phyloP scores from a whole-genome alignment of 2,113 vertebrate species.

The Cettia cetti region DNA sequence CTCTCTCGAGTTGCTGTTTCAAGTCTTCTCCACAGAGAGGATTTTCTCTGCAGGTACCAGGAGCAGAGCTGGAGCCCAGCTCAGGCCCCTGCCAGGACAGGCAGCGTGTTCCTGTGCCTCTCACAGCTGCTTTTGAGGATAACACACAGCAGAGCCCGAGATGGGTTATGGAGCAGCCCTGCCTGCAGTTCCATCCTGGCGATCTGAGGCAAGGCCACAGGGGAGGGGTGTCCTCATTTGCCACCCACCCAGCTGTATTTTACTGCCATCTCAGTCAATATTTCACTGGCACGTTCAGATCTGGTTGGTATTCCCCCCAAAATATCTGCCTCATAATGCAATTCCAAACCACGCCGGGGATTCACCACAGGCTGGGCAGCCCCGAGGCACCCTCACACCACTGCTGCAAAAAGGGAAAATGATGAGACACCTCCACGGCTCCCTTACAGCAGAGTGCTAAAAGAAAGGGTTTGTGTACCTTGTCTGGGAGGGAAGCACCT shows the following conservation, averaged over 20 bases:
- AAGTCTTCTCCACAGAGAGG: rapidly evolving
- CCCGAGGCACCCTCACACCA: neutral
- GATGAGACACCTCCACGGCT: neutral
- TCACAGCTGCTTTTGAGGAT: neutral
- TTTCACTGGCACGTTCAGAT: neutral
- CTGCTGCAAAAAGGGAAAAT: neutral
- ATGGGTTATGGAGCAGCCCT: neutral
- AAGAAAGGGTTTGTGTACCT: constrained; percentile 39
- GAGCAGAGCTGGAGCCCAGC: neutral
- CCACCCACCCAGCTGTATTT: neutral
- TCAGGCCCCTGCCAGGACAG: neutral
- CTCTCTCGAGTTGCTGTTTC: neutral
- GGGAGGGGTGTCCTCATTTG: neutral
- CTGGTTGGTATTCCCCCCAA: neutral
- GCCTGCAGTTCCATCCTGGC: too few relatives aligned
- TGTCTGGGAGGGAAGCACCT: constrained; percentile 33
- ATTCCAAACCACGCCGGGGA: neutral
- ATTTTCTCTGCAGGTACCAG: neutral
- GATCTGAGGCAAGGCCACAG: neutral
- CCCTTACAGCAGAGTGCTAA: constrained; percentile 13
- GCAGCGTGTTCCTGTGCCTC: rapidly evolving
- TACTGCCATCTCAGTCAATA: neutral
- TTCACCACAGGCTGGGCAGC: neutral
- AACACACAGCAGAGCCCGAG: neutral
- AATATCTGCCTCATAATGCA: neutral